phyloP scores from a whole-genome alignment of 2,888 invertebrate genomes.

The Coelogynopora nodosa region DNA sequence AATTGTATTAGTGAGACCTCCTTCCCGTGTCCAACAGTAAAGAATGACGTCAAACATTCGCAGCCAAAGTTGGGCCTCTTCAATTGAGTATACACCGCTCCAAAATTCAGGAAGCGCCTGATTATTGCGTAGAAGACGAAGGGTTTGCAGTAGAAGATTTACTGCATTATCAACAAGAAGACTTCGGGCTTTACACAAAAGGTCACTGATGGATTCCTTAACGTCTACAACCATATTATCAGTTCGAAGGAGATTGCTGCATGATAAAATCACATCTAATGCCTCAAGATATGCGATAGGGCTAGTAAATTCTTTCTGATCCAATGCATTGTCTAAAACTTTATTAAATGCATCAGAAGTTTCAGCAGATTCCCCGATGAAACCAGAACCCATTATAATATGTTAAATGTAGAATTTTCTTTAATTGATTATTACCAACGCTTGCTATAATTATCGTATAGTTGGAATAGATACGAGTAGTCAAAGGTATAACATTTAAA shows the following conservation, averaged over 20 bases:
- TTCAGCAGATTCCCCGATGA: no score
- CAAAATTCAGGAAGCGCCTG: background rate
- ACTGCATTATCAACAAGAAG: background rate
- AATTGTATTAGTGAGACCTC: background rate
- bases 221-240: background rate
- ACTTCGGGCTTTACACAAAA: background rate
- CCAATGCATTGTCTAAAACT: background rate
- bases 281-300: background rate
- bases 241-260: background rate
- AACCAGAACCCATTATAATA: no score
- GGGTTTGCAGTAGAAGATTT: background rate
- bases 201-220: background rate
- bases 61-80: background rate
- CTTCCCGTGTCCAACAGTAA: background rate
- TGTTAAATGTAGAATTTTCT: no score
- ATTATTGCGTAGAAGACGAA: background rate
- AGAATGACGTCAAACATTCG: background rate
- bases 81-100: background rate
- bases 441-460: no score
- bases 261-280: background rate
- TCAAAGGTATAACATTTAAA: no score
- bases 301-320: background rate
- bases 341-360: background rate
- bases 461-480: no score
- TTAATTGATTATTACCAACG: no score